Conservation (phyloP, 2,113 vertebrate species). For the Cinclus cinclus region DNA sequence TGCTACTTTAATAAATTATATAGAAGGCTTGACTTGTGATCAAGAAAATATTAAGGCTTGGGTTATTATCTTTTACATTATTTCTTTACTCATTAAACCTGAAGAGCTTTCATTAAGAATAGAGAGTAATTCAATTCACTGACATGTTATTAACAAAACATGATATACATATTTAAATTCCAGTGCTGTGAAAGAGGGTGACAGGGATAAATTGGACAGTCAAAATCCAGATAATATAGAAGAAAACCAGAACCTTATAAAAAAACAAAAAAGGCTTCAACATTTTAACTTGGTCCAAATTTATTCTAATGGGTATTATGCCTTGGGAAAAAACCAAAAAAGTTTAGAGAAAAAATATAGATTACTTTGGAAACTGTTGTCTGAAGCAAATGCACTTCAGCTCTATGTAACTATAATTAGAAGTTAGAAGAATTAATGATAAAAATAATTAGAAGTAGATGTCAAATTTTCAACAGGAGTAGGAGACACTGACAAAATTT, state of each 20-base stretch:
- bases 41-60: constrained; percentile 66
- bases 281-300: not conserved
- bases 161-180: constrained; percentile 4
- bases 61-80: constrained; percentile 38
- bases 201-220: not conserved
- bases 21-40: constrained; percentile 64
- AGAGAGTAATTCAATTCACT: constrained; percentile 31
- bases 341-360: not conserved
- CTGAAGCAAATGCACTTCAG: not conserved
- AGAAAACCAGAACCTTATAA: not conserved
- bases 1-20: constrained; percentile 69
- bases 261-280: not conserved
- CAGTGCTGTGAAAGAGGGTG: not conserved
- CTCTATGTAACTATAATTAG: not conserved
- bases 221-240: not conserved
- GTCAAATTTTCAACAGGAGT: no score
- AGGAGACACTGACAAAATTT: no score
- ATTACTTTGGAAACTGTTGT: not conserved
- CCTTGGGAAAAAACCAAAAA: not conserved
- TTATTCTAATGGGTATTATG: not conserved
- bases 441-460: not conserved
- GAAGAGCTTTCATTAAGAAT: constrained; percentile 30
- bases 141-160: constrained; percentile 40
- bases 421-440: no score
- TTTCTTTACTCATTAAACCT: constrained; percentile 57